A percentile compares a stretch with the other conserved stretches of the same genome.
phyloP scores from a whole-genome alignment of 2,113 vertebrate species.

The Gobius niger region DNA sequence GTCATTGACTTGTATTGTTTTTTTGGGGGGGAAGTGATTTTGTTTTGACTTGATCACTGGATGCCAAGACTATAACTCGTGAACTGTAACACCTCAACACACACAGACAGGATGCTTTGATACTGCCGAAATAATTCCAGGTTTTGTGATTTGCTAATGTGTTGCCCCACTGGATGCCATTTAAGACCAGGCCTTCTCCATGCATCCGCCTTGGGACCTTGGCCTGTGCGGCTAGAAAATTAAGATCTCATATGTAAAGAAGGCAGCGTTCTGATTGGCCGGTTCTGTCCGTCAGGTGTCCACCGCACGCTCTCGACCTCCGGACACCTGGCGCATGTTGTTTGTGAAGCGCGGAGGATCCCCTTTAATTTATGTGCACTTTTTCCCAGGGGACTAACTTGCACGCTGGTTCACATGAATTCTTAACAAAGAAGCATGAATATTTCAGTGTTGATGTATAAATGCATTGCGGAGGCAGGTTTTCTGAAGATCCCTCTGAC shows the following conservation, averaged over 20 bases:
- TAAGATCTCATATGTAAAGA: background rate
- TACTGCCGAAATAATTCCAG: too few species aligned
- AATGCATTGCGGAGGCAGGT: constrained; percentile 65
- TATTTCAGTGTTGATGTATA: constrained; percentile 75
- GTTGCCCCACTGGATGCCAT: too few species aligned
- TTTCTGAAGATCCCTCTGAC: constrained; percentile 66
- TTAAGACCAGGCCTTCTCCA: too few species aligned
- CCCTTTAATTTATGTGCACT: constrained; percentile 55
- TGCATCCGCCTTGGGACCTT: background rate
- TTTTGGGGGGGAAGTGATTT: too few species aligned
- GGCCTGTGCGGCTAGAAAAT: background rate
- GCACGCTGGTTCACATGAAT: constrained; percentile 73
- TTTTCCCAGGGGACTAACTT: constrained; percentile 62
- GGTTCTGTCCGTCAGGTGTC: constrained; percentile 49
- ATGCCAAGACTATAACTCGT: too few species aligned
- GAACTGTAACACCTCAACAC: too few species aligned
- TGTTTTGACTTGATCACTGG: too few species aligned
- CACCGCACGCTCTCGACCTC: constrained; percentile 54
- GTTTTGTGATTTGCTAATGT: too few species aligned
- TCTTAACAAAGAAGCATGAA: constrained; percentile 72
- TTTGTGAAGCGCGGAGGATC: constrained; percentile 61
- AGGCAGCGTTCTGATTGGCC: constrained; percentile 23
- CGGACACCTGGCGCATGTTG: constrained; percentile 56
- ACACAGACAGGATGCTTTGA: too few species aligned
- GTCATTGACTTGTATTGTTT: too few species aligned